Conservation (phyloP, 1,140 invertebrate genomes). For the Drosophila kikkawai region DNA sequence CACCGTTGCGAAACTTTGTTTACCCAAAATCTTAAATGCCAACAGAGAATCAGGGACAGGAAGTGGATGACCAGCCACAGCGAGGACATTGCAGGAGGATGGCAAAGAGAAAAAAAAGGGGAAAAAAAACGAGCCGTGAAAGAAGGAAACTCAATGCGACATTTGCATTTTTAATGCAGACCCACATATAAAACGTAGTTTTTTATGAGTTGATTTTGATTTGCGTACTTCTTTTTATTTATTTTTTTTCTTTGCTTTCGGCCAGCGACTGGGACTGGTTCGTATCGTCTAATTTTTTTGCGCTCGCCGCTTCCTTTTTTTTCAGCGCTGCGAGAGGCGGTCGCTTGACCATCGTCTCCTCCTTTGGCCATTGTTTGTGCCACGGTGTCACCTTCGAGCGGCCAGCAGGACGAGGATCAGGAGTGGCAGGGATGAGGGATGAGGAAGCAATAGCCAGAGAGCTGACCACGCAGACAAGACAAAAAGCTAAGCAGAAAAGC, state of each 20-base stretch:
- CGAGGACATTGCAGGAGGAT: slow-evolving; percentile 41
- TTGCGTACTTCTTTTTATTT: slow-evolving; percentile 54
- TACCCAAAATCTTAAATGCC: slow-evolving; percentile 75
- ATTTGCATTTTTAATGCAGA: slow-evolving; percentile 85
- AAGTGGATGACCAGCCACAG: slow-evolving; percentile 57
- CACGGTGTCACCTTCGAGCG: slow-evolving; percentile 81
- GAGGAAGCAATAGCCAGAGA: slow-evolving; percentile 63
- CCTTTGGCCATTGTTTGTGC: slow-evolving; percentile 67
- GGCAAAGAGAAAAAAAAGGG: slow-evolving; percentile 7
- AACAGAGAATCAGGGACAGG: slow-evolving; percentile 47
- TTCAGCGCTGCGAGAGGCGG: slow-evolving; percentile 44
- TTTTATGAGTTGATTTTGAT: slow-evolving; percentile 78
- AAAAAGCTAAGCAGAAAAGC: slow-evolving; percentile 82
- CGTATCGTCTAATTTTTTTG: slow-evolving; percentile 59
- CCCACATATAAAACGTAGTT: slow-evolving; percentile 75
- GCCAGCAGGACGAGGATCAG: slow-evolving; percentile 46
- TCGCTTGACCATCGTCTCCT: slow-evolving; percentile 60
- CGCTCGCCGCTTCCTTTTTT: slow-evolving; percentile 49
- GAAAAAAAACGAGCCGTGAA: slow-evolving; percentile 33
- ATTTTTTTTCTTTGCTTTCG: slow-evolving; percentile 23
- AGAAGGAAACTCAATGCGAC: slow-evolving; percentile 72
- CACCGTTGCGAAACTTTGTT: slow-evolving; percentile 61
- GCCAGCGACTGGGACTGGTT: slow-evolving; percentile 72
- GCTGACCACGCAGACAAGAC: slow-evolving; percentile 65
- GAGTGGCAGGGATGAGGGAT: slow-evolving; percentile 13